Evolutionary conservation across 2,113 vertebrate species (phyloP), one percentile per base, ranked within the genome.

Genomic region (Heterotilapia buettikoferi): DNA sequence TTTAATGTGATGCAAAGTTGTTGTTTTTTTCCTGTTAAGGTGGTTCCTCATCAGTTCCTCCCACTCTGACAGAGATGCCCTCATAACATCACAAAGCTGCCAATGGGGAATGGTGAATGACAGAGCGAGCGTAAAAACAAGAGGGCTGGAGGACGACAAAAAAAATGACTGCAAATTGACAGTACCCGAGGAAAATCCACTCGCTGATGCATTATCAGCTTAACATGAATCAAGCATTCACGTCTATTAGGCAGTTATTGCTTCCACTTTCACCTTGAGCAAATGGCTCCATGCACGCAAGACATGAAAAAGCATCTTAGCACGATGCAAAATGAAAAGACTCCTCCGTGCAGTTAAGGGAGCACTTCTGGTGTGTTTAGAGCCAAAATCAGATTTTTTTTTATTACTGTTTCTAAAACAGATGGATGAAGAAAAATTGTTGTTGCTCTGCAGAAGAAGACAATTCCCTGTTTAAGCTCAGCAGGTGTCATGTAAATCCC

Each of bases 401-500:
- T 45, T 43, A 53, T 26, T 29, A 84, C 78, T 1, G 80, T 59
- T 87, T 90, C 61, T 84, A 56, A 85, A 92, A 87, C 93, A 95
- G 90, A 94, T 89, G 92, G 92, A 59, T 90, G 86, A 91, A 90
- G 54, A 54, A 26, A 88, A 91, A 86, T 53, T 88, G 40, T 53
- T 92, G 40, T 84, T 36, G 50, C 76, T 80, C 14, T 56, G 71
- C 79, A 82, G 45, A 84, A 82, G 84, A 87, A 59, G 66, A 84
- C 61, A 88, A 66, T 52, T 83, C 78, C 78, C 76, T 71, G 57
- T 89, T 87, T 83, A 80, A 79, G 56, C 93, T 89, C 91, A 91
- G 93, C 92, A 93, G 94, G 94, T 95, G 90, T 86, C 82, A 26
- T 61, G 89, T 57, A 61, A 86, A 73, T 86, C 93, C 84, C 86